Conservation (phyloP, 1,140 invertebrate genomes). For the Euschistus heros region DNA sequence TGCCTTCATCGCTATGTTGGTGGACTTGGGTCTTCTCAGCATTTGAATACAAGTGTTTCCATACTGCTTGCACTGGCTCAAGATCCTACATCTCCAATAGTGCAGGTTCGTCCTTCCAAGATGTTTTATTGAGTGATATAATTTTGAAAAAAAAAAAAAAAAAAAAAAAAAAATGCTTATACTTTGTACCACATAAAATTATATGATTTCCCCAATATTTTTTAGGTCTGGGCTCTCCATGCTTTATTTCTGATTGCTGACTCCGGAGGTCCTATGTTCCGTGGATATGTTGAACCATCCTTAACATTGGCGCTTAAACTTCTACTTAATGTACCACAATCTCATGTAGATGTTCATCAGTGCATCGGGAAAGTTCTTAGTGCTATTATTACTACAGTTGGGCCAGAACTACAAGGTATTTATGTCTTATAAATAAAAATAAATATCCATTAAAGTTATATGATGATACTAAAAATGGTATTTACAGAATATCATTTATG, state of each 20-base stretch:
- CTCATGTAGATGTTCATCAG: constrained; percentile 84
- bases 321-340: constrained; percentile 76
- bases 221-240: constrained; percentile 89
- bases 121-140: no score
- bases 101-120: constrained; percentile 52
- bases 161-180: background rate
- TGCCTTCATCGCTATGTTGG: constrained; percentile 84
- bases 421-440: background rate
- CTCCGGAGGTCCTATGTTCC: constrained; percentile 96
- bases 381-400: constrained; percentile 92
- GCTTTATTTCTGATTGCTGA: constrained; percentile 91
- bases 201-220: background rate
- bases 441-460: no score
- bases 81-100: constrained; percentile 76
- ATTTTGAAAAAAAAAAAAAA: no score
- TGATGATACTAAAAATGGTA: no score
- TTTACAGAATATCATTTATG: no score
- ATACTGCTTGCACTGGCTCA: constrained; percentile 89
- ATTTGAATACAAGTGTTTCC: constrained; percentile 85
- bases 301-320: constrained; percentile 80
- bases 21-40: constrained; percentile 82
- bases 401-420: constrained; percentile 87
- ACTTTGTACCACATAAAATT: background rate
- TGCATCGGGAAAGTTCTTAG: constrained; percentile 88
- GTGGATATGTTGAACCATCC: constrained; percentile 90